Evolutionary conservation across 2,888 invertebrate genomes (phyloP), one percentile per base, ranked within the genome.

Genomic region (Hirtodrosophila cameraria): DNA sequence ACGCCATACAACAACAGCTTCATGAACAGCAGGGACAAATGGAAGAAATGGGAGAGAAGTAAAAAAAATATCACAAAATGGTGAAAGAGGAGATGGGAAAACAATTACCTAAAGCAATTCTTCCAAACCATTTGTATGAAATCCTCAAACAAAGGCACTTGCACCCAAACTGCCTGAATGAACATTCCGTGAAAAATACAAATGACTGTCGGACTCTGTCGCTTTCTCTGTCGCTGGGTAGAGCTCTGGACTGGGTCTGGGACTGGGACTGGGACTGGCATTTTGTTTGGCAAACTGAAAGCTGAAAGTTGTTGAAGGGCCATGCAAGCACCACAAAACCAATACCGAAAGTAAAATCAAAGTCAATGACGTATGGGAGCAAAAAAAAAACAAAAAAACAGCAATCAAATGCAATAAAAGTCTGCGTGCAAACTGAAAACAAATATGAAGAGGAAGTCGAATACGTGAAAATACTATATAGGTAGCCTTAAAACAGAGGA

Each of bases 61-160:
- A n/a, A n/a, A n/a, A 54, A 57, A 46, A 62, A 61, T 58, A 58
- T 64, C 53, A 66, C 41, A 65, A 71, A 75, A 62, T 43, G 20
- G 13, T 57, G 31, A 49, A 15, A 23, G 58, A 20, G 45, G 55
- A 63, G 43, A 60, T 79, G 59, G 57, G 57, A 86, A 86, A 86
- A 83, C 87, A 78, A 86, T 86, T 81, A 84, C 78, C 68, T 73
- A 65, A 81, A 74, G 86, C 78, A 76, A 80, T 86, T 81, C 77
- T 87, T 88, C 76, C 83, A 75, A 83, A 60, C 87, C 87, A 88
- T 88, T 88, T 88, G 76, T 73, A 70, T 67, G 63, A 84, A 89
- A 86, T 85, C 73, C 83, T 75, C 75, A 85, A 89, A 89, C 89
- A 88, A 85, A 88, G 86, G 84, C 79, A 86, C 85, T 89, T 87